Evolutionary conservation across 2,797 vertebrate species (phyloP).

Genomic region (Avahi laniger): DNA sequence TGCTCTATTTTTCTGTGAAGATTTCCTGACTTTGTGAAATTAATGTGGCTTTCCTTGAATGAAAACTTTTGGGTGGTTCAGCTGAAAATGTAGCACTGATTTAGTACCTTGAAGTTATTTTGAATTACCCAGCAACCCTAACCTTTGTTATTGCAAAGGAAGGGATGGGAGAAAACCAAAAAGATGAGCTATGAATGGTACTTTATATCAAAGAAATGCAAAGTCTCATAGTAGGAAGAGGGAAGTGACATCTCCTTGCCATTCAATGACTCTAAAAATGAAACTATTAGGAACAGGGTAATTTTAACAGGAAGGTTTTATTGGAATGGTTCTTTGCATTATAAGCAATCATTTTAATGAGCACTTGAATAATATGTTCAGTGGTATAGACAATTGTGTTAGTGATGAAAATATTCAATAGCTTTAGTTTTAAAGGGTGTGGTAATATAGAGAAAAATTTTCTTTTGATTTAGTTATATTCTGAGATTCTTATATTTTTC

Average conservation of each 20-base stretch:
- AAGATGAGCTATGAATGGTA: background rate
- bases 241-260: background rate
- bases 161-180: background rate
- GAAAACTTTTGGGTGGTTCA: background rate
- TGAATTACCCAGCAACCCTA: background rate
- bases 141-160: constrained; percentile 2
- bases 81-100: background rate
- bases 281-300: background rate
- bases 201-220: constrained; percentile 23
- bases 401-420: background rate
- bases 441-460: background rate
- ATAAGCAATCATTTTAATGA: background rate
- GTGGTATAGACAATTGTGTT: background rate
- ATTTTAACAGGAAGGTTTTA: background rate
- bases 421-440: constrained; percentile 5
- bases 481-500: background rate
- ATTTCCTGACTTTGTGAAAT: constrained; percentile 23
- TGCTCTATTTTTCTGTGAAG: background rate
- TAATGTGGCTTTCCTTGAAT: background rate
- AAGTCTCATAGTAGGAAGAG: background rate
- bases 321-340: constrained; percentile 6
- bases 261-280: background rate
- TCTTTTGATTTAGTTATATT: background rate
- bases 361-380: background rate
- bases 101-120: background rate